These are phyloP conservation scores for Ectemnius lituratus DNA, from an alignment of 2,888 invertebrate genomes.

Conservation along the genomic window DNA sequence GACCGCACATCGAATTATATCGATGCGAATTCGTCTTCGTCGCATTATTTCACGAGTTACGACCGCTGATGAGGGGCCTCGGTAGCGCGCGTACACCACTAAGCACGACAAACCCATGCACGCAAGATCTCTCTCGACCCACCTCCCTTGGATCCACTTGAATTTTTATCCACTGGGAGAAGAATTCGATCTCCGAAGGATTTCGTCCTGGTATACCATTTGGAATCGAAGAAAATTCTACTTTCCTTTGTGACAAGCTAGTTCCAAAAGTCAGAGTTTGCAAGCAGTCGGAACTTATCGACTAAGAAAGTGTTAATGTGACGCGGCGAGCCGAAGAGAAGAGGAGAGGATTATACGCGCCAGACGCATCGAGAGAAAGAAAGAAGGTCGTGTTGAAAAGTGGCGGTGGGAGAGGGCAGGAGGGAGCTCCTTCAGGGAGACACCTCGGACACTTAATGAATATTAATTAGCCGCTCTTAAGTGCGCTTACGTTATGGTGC, in stretches of 20 bases:
- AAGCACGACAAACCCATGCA: conserved; percentile 53
- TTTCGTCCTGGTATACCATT: too few relatives aligned
- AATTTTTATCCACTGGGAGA: too few relatives aligned
- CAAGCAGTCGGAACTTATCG: too few relatives aligned
- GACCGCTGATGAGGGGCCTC: conserved; percentile 73
- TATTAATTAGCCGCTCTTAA: conserved; percentile 67
- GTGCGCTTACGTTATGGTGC: conserved; percentile 53
- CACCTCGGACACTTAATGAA: conserved; percentile 66
- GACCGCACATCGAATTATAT: conserved; percentile 65
- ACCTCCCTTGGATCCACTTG: too few relatives aligned
- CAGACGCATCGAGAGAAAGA: conserved; percentile 26
- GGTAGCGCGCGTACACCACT: conserved; percentile 55
- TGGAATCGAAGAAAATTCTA: too few relatives aligned
- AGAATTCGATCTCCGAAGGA: too few relatives aligned
- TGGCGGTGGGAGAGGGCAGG: conserved; percentile 41
- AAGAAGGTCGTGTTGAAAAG: conserved; percentile 43
- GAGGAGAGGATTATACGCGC: conserved; percentile 29
- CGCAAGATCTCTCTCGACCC: too few relatives aligned
- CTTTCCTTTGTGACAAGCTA: too few relatives aligned
- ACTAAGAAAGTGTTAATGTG: conserved; percentile 42
- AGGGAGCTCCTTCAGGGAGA: conserved; percentile 46
- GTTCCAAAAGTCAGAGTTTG: too few relatives aligned
- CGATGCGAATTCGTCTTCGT: conserved; percentile 61
- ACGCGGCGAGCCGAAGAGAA: conserved; percentile 32
- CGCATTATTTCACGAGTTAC: conserved; percentile 73